phyloP scores from a whole-genome alignment of 2,888 invertebrate genomes.

The Rhingia campestris region DNA sequence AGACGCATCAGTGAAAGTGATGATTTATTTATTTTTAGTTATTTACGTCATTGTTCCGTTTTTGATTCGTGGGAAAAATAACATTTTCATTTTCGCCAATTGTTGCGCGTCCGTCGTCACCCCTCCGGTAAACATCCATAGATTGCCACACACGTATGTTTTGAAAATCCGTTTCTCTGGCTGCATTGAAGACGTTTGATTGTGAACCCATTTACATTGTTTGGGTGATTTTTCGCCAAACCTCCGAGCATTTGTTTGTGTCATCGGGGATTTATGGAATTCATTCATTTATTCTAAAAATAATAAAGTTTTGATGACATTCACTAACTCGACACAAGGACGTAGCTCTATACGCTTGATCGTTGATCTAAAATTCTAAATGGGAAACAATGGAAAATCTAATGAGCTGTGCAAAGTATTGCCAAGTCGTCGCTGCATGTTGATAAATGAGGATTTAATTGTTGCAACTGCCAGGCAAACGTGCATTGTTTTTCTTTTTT shows the following conservation, averaged over 20 bases:
- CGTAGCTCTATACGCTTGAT: slow-evolving; percentile 46
- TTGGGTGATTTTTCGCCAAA: slow-evolving; percentile 27
- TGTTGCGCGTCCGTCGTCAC: slow-evolving; percentile 9
- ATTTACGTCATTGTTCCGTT: slow-evolving; percentile 66
- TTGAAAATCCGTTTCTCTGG: slow-evolving; percentile 1
- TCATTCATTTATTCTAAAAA: slow-evolving; percentile 56
- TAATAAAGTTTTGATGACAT: slow-evolving; percentile 57
- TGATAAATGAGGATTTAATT: neutral
- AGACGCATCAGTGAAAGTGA: slow-evolving; percentile 47
- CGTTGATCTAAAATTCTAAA: slow-evolving; percentile 71
- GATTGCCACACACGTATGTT: neutral
- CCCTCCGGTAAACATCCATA: slow-evolving; percentile 4
- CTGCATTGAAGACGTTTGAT: slow-evolving; percentile 6
- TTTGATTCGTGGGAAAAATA: slow-evolving; percentile 16
- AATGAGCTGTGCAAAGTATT: neutral
- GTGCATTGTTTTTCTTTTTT: no score
- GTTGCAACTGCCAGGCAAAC: neutral
- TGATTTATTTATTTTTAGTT: slow-evolving; percentile 58
- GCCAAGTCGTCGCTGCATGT: slow-evolving; percentile 31
- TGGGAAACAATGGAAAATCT: slow-evolving; percentile 43
- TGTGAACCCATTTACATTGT: slow-evolving; percentile 29
- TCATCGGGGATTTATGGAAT: slow-evolving; percentile 61
- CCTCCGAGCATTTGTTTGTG: neutral
- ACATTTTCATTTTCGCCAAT: slow-evolving; percentile 16
- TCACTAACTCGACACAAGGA: slow-evolving; percentile 53